Base-by-base conservation (phyloP, 1,140 invertebrate genomes). In the Heterodera carotae region DNA sequence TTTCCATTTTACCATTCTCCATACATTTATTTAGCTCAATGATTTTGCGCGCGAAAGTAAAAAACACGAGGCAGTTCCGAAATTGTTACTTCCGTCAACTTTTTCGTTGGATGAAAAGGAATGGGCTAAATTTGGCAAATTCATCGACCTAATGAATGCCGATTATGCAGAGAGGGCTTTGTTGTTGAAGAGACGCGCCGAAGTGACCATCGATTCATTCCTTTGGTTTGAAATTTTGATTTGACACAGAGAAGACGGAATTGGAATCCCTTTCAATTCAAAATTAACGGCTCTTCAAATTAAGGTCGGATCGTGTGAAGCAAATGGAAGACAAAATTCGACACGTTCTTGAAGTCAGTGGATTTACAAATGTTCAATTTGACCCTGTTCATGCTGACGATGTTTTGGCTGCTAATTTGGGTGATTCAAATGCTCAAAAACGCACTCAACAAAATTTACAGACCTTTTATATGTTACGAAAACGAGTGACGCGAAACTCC, bases 171-270 rank as follows among this genome's bases (percentile, higher is more conserved):
- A 77, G 59, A 66, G 76, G 18, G 67, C 76, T 7, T 43, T 59
- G n/a, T 29, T 77, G 27, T 27, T 77, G 29, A 60, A 69, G 56
- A 77, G 72, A 36, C 76, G 76, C 22, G 56, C 72, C 48, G 76
- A 77, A 27, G 76, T 77, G 34, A 69, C 76, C 5, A 29, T 77
- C 8, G 76, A 77, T 27, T 77, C 76, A 18, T 77, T 77, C 31
- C 43, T 77, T 22, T 77, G 76, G 76, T 75, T 27, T 2, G 12
- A 31, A 15, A 31, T 66, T 66, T 1, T 12, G 62, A 8, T 1
- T 62, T 6, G 60, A 6, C 7, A 62, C 7, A 10, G 7, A 25
- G n/a, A 62, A 62, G 29, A 62, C n/a, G n/a, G n/a, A n/a, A n/a
- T n/a, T n/a, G n/a, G n/a, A n/a, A n/a, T n/a, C n/a, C n/a, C n/a